Conservation (phyloP, 2,797 vertebrate genomes). For the Heteromormyrus szaboi region DNA sequence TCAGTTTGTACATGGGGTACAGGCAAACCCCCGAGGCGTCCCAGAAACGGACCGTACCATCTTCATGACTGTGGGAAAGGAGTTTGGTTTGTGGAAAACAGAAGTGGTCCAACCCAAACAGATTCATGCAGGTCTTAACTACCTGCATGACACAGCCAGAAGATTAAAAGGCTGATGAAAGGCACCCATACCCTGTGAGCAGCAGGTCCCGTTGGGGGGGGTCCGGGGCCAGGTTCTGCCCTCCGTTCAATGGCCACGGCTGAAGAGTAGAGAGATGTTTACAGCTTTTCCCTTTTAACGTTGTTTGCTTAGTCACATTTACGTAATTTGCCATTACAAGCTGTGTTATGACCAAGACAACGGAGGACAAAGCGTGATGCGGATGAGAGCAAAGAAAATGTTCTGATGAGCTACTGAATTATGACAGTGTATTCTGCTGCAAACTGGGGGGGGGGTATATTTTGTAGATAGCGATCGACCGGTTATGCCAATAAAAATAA, state of each 20-base stretch:
- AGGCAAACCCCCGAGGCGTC: slow-evolving; percentile 92
- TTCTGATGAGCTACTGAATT: background rate
- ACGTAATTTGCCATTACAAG: background rate
- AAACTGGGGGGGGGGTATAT: background rate
- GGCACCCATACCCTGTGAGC: slow-evolving; percentile 81
- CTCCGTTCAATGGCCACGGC: slow-evolving; percentile 90
- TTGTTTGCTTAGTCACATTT: background rate
- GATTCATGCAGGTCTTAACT: background rate
- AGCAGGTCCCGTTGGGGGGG: slow-evolving; percentile 91
- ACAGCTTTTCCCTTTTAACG: background rate
- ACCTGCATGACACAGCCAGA: background rate
- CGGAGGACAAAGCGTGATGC: background rate
- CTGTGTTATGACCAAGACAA: background rate
- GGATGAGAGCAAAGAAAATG: background rate
- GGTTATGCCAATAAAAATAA: background rate
- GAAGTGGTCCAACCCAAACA: background rate
- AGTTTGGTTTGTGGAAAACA: background rate
- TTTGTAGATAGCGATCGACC: background rate
- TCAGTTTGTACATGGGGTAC: slow-evolving; percentile 84
- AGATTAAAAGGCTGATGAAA: background rate
- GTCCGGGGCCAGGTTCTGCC: slow-evolving; percentile 76
- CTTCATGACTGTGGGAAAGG: slow-evolving; percentile 73
- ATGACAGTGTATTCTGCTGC: background rate
- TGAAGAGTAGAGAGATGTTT: slow-evolving; percentile 37
- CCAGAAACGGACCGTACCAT: slow-evolving; percentile 93